Conservation (phyloP, 2,797 vertebrate genomes). For the Mus minutoides region DNA sequence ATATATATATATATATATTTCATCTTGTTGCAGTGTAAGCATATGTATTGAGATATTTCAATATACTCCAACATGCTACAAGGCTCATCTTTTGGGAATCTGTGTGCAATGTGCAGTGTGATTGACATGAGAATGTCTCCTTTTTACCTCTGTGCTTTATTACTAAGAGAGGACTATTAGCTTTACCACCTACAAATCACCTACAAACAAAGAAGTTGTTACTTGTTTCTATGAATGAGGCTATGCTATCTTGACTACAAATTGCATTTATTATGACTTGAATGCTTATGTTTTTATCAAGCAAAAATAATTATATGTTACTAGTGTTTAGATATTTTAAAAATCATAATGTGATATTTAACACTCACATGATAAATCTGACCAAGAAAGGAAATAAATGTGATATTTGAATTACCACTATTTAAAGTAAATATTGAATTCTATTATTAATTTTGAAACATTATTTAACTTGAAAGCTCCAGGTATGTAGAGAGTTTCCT, state of each 20-base stretch:
- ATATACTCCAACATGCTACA: not conserved
- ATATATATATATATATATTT: not conserved
- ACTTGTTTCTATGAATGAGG: not conserved
- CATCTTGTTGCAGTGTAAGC: not conserved
- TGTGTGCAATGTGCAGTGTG: not conserved
- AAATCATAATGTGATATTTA: not conserved
- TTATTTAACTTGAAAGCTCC: not conserved
- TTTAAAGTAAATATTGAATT: conserved; percentile 32
- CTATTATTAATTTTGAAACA: conserved; percentile 45
- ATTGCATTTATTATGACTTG: not conserved
- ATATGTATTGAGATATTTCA: conserved; percentile 8
- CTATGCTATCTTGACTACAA: not conserved
- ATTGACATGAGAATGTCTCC: conserved; percentile 20
- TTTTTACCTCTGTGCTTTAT: not conserved
- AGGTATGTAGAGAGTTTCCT: conserved; percentile 26
- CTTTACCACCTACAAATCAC: not conserved
- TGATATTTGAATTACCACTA: conserved; percentile 48
- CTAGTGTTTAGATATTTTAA: not conserved
- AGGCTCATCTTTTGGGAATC: not conserved
- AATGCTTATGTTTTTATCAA: conserved; percentile 40
- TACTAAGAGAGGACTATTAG: not conserved
- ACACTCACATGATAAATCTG: not conserved
- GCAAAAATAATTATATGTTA: not conserved
- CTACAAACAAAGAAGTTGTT: not conserved
- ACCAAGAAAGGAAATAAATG: conserved; percentile 7